These are phyloP conservation scores for Xiphophorus birchmanni DNA, from an alignment of 2,797 vertebrate species.

Conservation along the genomic window DNA sequence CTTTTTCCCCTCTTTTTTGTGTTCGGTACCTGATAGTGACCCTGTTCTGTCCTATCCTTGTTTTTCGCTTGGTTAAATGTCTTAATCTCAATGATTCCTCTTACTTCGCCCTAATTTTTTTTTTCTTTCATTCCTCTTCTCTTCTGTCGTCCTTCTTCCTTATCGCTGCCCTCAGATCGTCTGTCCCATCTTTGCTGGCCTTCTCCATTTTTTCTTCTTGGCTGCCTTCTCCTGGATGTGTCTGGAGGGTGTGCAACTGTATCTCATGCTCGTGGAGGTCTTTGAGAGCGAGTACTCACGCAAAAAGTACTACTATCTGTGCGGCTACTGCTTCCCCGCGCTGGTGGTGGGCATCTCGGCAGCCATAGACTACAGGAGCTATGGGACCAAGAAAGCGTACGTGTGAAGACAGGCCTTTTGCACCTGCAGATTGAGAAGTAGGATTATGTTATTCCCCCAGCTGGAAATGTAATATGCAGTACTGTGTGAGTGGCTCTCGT, in stretches of 20 bases:
- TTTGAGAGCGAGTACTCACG: conserved; percentile 93
- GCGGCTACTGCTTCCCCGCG: conserved; percentile 93
- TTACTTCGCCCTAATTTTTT: conserved; percentile 37
- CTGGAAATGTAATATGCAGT: conserved; percentile 69
- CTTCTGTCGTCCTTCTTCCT: conserved; percentile 17
- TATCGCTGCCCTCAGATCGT: conserved; percentile 81
- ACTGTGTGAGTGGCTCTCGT: conserved; percentile 61
- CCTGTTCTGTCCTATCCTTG: conserved; percentile 39
- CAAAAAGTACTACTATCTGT: conserved; percentile 95
- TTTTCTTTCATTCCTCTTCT: conserved; percentile 4
- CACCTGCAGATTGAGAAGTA: conserved; percentile 79
- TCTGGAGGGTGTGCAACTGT: conserved; percentile 94
- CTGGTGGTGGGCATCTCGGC: conserved; percentile 94
- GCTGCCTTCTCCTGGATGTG: conserved; percentile 97
- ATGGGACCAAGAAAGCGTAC: conserved; percentile 95
- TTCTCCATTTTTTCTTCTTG: conserved; percentile 96
- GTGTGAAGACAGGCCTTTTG: conserved; percentile 78
- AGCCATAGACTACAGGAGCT: conserved; percentile 95
- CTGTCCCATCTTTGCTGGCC: conserved; percentile 92
- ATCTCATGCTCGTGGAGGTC: conserved; percentile 95
- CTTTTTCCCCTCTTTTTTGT: conserved; percentile 30
- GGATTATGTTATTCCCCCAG: conserved; percentile 72
- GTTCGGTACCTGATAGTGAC: conserved; percentile 35
- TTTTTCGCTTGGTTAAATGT: conserved; percentile 35
- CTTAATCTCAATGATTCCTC: conserved; percentile 33